Evolutionary conservation across 2,888 invertebrate species (phyloP), one percentile per base, ranked within the genome.

Genomic region (Penaeus monodon): DNA sequence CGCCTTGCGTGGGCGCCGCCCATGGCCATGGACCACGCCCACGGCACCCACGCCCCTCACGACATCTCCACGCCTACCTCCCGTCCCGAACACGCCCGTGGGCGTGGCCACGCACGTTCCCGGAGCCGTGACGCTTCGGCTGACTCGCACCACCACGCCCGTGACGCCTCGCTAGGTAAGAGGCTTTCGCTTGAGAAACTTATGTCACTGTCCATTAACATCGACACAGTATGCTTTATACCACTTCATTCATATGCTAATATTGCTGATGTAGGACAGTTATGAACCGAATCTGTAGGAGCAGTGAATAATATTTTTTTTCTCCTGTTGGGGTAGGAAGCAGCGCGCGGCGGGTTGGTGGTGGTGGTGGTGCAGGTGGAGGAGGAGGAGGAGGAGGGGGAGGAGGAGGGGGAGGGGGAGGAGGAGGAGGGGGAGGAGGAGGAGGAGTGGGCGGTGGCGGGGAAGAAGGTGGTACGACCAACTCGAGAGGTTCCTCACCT

Each of bases 31-130:
- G 86, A 86, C 81, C 81, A 86, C 86, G 86, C 81, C 86, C 86
- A 86, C 86, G 86, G 86, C 86, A 86, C 86, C 86, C 86, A 86
- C 86, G 86, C 86, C 86, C 86, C 81, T 86, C 86, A 86, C 86
- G 86, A 81, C 81, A 74, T 38, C 77, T 76, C 86, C 85, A 85
- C 85, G 81, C 85, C 85, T 63, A 85, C 85, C 80, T 81, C 85
- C 81, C 85, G 85, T 81, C 85, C 85, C 76, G 85, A 85, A 81
- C 76, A 85, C 85, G 85, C 85, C 81, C 85, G 85, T 73, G 85
- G 81, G 76, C 84, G 84, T 68, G 84, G 84, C 57, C 84, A 84
- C 78, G 74, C 76, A 17, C 85, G 85, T 73, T 85, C 85, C 80
- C 85, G 85, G 20, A 85, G 85, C 81, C 64, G 85, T 49, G 85